phyloP scores from a whole-genome alignment of 64 coral and sea anemone genomes.

The Anthopleura sola region DNA sequence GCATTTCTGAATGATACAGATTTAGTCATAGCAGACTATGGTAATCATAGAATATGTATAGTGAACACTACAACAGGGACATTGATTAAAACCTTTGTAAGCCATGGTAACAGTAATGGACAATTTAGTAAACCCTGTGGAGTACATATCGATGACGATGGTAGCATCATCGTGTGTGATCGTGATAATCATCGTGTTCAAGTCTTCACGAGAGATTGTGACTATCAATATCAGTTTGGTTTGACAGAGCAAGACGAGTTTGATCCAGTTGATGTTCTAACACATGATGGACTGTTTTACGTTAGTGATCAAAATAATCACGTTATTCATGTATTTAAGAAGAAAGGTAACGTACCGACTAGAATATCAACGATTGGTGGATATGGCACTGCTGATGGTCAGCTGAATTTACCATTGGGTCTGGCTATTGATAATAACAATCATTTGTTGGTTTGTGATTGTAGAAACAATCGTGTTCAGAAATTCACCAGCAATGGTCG shows the following conservation, averaged over 20 bases:
- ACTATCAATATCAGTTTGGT: not conserved
- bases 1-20: conserved; percentile 15
- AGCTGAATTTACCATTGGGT: not conserved
- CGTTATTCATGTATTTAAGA: conserved; percentile 30
- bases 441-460: not conserved
- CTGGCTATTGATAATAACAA: conserved; percentile 4
- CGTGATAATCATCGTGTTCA: not conserved
- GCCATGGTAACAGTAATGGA: not conserved
- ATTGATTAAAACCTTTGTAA: conserved; percentile 16
- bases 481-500: too few species aligned
- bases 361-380: not conserved
- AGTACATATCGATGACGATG: conserved; percentile 16
- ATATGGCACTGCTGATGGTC: not conserved
- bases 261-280: not conserved
- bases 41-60: conserved; percentile 23
- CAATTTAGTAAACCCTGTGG: conserved; percentile 17
- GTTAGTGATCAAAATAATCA: conserved; percentile 19
- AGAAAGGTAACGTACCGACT: not conserved
- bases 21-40: conserved; percentile 31
- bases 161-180: conserved; percentile 43
- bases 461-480: too few species aligned
- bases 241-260: not conserved
- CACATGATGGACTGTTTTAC: not conserved
- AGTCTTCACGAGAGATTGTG: conserved; percentile 1
- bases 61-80: conserved; percentile 31